Conservation (phyloP, 2,888 invertebrate species). For the Ceraclea dissimilis region DNA sequence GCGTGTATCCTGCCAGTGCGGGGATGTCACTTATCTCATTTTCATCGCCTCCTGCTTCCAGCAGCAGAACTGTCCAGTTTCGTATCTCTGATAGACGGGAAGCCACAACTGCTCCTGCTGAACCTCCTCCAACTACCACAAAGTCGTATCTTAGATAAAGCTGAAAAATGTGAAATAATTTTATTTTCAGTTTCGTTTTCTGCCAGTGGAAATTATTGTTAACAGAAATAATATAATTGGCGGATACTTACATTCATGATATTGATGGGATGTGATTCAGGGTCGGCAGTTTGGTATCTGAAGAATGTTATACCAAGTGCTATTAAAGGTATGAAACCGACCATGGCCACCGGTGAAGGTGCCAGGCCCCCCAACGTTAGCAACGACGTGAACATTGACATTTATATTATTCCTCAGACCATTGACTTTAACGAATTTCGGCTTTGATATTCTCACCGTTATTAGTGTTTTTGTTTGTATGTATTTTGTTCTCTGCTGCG, state of each 20-base stretch:
- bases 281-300: constrained; percentile 74
- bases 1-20: constrained; percentile 74
- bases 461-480: too few species aligned
- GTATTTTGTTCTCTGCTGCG: too few species aligned
- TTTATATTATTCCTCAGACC: not conserved
- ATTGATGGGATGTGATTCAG: constrained; percentile 70
- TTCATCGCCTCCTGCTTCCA: constrained; percentile 85
- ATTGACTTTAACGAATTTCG: too few species aligned
- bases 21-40: constrained; percentile 85
- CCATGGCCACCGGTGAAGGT: constrained; percentile 56
- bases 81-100: constrained; percentile 72
- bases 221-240: not conserved
- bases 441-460: too few species aligned
- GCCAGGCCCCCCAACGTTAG: constrained; percentile 47
- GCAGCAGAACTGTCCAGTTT: constrained; percentile 74
- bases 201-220: not conserved
- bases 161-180: constrained; percentile 37
- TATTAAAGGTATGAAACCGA: constrained; percentile 72
- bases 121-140: constrained; percentile 79
- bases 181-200: not conserved
- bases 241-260: constrained; percentile 56
- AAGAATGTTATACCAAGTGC: constrained; percentile 74
- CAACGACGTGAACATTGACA: constrained; percentile 27
- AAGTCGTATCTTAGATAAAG: constrained; percentile 76
- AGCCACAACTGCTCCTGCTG: constrained; percentile 83